Conservation (phyloP, 2,113 vertebrate species). For the Trinectes maculatus region DNA sequence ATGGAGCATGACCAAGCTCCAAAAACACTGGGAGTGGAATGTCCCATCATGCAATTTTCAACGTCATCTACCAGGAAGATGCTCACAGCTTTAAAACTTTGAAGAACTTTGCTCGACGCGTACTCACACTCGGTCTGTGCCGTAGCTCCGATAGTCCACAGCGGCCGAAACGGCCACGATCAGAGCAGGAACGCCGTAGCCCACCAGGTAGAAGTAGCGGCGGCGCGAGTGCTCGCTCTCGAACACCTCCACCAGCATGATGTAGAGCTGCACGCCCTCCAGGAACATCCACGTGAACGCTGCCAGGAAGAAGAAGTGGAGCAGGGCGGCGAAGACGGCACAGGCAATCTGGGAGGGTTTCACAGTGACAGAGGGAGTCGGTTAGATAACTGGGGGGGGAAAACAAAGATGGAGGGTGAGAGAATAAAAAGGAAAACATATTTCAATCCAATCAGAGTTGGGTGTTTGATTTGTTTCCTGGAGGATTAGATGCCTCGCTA, state of each 20-base stretch:
- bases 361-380: background rate
- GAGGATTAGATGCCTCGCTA: slow-evolving; percentile 6
- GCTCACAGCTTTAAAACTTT: background rate
- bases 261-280: slow-evolving; percentile 97
- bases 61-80: background rate
- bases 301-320: slow-evolving; percentile 99
- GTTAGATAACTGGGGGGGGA: background rate
- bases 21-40: background rate
- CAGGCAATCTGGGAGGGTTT: slow-evolving; percentile 88
- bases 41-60: background rate
- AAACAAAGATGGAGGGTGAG: no score
- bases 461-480: background rate
- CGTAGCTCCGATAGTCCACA: slow-evolving; percentile 96
- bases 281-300: slow-evolving; percentile 99
- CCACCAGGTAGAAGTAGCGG: slow-evolving; percentile 96
- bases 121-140: slow-evolving; percentile 96
- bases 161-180: slow-evolving; percentile 95
- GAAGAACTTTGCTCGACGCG: background rate
- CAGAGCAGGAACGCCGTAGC: slow-evolving; percentile 94
- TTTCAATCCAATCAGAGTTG: slow-evolving; percentile 4
- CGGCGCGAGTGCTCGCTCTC: slow-evolving; percentile 95
- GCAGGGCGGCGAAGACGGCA: slow-evolving; percentile 93
- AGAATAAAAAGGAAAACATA: background rate
- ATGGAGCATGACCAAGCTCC: background rate
- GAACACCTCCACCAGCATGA: slow-evolving; percentile 99